Evolutionary conservation across 2,888 invertebrate species (phyloP), one percentile per base, ranked within the genome.

Genomic region (Morinoia aosen): DNA sequence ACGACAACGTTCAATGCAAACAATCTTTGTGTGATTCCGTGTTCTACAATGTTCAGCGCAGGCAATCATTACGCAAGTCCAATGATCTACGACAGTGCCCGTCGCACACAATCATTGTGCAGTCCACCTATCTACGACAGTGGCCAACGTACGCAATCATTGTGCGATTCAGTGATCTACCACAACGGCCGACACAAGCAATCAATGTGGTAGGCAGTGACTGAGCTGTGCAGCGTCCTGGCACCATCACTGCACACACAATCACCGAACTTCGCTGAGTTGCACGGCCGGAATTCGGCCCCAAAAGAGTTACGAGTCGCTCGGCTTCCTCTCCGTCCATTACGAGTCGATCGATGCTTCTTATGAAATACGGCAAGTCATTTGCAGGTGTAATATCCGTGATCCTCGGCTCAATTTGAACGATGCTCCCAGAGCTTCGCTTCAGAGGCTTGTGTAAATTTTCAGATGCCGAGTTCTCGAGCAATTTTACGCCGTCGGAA

Each of bases 331-430:
- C 76, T 16, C 76, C 8, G 76, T 1, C 76, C 33, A 76, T 76
- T 76, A 76, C 76, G 76, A 76, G 76, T 2, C 76, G 76, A 76
- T 76, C 76, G 76, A 76, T 76, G 76, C 76, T 76, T 76, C 76
- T 76, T 76, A 76, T 76, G 76, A 76, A 76, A 76, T 76, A 76
- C 76, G 76, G 33, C 33, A 10, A 33, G 76, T 76, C 76, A 76
- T 76, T 76, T 76, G 76, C 76, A 76, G 25, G 25, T 76, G 2
- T 76, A 76, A 76, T 33, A 76, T 76, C 76, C 76, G 0, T 25
- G 76, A 76, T 76, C 19, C 76, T 8, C 76, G 25, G 76, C 76
- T 76, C 76, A 76, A 33, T 76, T 76, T 33, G 76, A 76, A 76
- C 76, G 76, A 76, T 33, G 33, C 76, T 76, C 25, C 76, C 33